Conservation (phyloP, 92 coral and sea anemone genomes). For the Pocillopora meandrina region DNA sequence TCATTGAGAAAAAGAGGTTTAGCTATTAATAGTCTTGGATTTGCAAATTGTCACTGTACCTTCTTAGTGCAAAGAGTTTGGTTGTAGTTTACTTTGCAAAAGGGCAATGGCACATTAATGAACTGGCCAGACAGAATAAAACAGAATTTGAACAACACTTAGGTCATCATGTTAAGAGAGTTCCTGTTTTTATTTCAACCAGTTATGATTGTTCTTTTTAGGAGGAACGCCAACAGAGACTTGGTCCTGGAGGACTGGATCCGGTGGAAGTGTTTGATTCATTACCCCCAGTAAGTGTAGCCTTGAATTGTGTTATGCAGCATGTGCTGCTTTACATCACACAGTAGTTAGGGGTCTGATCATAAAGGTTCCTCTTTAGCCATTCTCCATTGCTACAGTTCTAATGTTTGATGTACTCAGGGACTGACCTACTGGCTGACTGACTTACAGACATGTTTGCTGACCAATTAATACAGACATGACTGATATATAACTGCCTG, state of each 20-base stretch:
- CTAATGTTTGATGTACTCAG: not conserved
- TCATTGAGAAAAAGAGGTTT: too few relatives aligned
- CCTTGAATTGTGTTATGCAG: not conserved
- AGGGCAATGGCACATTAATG: too few relatives aligned
- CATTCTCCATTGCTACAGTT: not conserved
- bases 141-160: too few relatives aligned
- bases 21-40: too few relatives aligned
- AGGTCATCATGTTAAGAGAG: too few relatives aligned
- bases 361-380: not conserved
- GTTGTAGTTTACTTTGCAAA: too few relatives aligned
- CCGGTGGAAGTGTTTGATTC: conserved; percentile 93
- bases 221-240: conserved; percentile 89
- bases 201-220: not conserved
- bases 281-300: conserved; percentile 72
- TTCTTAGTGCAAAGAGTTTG: too few relatives aligned
- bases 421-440: not conserved
- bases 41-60: too few relatives aligned
- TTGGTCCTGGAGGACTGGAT: conserved; percentile 97
- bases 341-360: not conserved
- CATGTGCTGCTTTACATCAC: not conserved
- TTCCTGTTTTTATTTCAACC: too few relatives aligned
- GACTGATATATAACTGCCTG: not conserved
- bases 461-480: not conserved
- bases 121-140: too few relatives aligned
- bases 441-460: too few relatives aligned